A percentile compares a stretch with the other conserved stretches of the same genome.
phyloP scores from a whole-genome alignment of 2,797 vertebrate genomes.

The Tokudaia muenninki region DNA sequence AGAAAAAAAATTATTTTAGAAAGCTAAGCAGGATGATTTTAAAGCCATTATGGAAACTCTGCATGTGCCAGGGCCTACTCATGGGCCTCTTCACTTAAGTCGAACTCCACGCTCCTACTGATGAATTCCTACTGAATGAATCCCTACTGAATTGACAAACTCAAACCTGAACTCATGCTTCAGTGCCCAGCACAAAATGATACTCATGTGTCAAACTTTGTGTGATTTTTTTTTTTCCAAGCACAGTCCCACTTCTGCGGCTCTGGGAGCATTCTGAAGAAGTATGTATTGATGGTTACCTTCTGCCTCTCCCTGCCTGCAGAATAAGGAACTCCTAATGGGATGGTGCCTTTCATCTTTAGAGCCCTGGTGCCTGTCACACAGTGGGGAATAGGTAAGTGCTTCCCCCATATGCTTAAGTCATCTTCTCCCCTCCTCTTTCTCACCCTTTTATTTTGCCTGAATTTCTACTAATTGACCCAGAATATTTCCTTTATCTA shows the following conservation, averaged over 20 bases:
- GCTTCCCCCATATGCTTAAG: not conserved
- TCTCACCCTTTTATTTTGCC: constrained; percentile 54
- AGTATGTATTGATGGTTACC: not conserved
- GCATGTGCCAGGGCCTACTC: not conserved
- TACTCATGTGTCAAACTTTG: not conserved
- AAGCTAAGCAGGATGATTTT: not conserved
- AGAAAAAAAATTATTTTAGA: not conserved
- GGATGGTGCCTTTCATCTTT: constrained; percentile 9
- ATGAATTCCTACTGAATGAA: not conserved
- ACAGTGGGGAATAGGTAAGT: not conserved
- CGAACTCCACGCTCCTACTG: not conserved
- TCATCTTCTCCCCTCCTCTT: constrained; percentile 30
- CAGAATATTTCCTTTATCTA: constrained; percentile 58
- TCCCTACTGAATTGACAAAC: not conserved
- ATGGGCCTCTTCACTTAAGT: not conserved
- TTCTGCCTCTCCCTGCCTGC: not conserved
- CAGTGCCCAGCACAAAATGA: not conserved
- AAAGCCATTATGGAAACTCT: not conserved
- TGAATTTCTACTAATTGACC: constrained; percentile 62
- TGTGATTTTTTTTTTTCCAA: not conserved
- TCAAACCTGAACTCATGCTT: not conserved
- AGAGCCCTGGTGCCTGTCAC: not conserved
- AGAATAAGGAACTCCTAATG: not conserved
- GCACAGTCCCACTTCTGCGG: not conserved
- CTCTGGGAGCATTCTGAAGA: not conserved